Evolutionary conservation across 2,797 vertebrate genomes (phyloP).

Genomic region (Micromesistius poutassou): DNA sequence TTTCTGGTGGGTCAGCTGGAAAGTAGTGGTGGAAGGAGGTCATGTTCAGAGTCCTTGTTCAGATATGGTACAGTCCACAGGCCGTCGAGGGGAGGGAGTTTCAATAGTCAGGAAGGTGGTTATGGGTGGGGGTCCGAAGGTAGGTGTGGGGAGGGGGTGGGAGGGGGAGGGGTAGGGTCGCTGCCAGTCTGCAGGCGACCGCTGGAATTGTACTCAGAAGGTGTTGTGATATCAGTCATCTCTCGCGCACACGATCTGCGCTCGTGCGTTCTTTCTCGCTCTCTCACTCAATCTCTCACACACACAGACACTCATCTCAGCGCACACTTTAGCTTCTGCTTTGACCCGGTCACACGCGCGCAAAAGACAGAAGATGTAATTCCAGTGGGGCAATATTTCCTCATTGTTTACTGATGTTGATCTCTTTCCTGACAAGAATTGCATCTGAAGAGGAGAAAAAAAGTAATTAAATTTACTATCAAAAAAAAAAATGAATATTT

Average conservation of each 20-base stretch:
- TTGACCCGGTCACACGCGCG: slow-evolving; percentile 68
- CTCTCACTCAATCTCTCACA: slow-evolving; percentile 71
- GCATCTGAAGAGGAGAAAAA: slow-evolving; percentile 70
- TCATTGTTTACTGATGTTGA: slow-evolving; percentile 51
- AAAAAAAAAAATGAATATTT: neutral
- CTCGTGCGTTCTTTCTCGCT: slow-evolving; percentile 80
- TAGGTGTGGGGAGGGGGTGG: neutral
- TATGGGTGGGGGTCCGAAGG: neutral
- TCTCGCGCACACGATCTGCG: slow-evolving; percentile 83
- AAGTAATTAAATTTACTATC: neutral
- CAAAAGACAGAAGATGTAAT: slow-evolving; percentile 82
- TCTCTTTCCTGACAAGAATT: slow-evolving; percentile 60
- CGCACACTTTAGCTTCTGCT: slow-evolving; percentile 84
- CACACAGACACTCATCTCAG: slow-evolving; percentile 89
- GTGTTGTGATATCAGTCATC: slow-evolving; percentile 90
- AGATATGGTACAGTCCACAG: slow-evolving; percentile 76
- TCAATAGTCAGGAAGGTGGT: slow-evolving; percentile 1
- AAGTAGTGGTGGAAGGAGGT: slow-evolving; percentile 20
- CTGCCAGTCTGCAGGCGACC: slow-evolving; percentile 64
- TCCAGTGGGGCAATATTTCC: slow-evolving; percentile 78
- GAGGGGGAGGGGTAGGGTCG: slow-evolving; percentile 25
- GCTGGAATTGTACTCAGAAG: slow-evolving; percentile 79
- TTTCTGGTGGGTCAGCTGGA: neutral
- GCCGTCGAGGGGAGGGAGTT: slow-evolving; percentile 29
- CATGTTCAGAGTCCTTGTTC: slow-evolving; percentile 55